Conservation (phyloP, 2,888 invertebrate species). For the Lycaena phlaeas region DNA sequence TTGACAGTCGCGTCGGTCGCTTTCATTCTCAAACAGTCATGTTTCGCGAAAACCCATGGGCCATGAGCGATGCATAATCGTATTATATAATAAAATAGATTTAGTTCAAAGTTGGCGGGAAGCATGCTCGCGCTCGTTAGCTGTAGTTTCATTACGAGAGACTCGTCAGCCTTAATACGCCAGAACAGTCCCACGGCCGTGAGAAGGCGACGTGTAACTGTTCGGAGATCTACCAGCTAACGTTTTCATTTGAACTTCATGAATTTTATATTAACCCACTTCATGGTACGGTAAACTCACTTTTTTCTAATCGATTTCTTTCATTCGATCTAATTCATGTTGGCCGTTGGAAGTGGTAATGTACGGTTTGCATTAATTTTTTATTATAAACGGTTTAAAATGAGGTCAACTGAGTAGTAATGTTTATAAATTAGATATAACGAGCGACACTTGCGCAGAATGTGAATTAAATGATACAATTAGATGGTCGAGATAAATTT, state of each 20-base stretch:
- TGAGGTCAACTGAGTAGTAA: no score
- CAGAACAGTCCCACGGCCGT: background rate
- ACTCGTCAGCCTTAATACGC: background rate
- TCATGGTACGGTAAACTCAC: background rate
- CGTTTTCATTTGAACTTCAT: conserved; percentile 1
- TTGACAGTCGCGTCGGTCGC: no score
- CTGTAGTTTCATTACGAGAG: background rate
- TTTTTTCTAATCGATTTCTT: background rate
- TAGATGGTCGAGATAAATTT: no score
- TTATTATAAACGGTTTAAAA: no score
- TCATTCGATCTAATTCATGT: background rate
- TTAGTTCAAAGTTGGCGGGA: background rate
- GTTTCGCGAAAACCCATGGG: no score
- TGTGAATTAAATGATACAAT: no score
- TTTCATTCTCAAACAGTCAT: no score
- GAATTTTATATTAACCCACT: conserved; percentile 2
- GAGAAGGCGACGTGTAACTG: background rate
- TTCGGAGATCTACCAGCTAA: background rate
- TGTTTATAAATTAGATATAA: no score
- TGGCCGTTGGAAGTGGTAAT: no score
- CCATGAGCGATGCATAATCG: background rate
- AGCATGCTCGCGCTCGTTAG: no score
- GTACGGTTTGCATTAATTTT: no score
- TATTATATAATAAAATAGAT: background rate
- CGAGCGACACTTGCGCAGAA: no score